Evolutionary conservation across 2,888 invertebrate genomes (phyloP), one percentile per base, ranked within the genome.

Genomic region (Sthenelais limicola): DNA sequence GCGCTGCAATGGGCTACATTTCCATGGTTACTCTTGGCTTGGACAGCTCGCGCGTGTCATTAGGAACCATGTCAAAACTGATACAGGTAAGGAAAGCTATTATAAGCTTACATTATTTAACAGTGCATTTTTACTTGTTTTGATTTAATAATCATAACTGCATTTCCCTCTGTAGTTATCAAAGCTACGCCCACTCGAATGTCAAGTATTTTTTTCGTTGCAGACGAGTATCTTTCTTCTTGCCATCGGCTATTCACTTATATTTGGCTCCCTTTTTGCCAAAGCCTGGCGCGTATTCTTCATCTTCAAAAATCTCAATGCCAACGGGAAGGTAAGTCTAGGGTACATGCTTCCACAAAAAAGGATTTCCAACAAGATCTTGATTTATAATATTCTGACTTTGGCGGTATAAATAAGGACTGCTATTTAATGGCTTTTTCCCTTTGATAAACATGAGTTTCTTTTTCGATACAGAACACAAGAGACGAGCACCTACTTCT

Each of bases 251-350:
- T 76, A 74, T 56, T 69, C 74, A 2, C n/a, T 77, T 12, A 35
- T 75, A 48, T 77, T 72, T 49, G 74, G 76, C 7, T 72, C 76
- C 4, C 9, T 75, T 24, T 73, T 75, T 38, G 67, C 73, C 56
- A 77, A 77, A 43, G 49, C 73, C 5, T 77, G 74, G 73, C 32
- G 77, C 15, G 72, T 77, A 12, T 77, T 69, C 69, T 67, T 77
- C 62, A 73, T 77, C 21, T 78, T 78, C 68, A 77, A 76, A 21
- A 78, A 76, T 48, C 68, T 77, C 30, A 73, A 70, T 49, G 51
- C 73, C 54, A 75, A 76, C 48, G 73, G 75, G 15, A 78, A 75
- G 74, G 74, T 77, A 43, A 66, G 54, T 1, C 47, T 15, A n/a
- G n/a, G n/a, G 47, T 15, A n/a, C 12, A 15, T n/a, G n/a, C 12